Evolutionary conservation across 2,888 invertebrate species (phyloP), one percentile per base, ranked within the genome.

Genomic region (Diadegma fenestrale): DNA sequence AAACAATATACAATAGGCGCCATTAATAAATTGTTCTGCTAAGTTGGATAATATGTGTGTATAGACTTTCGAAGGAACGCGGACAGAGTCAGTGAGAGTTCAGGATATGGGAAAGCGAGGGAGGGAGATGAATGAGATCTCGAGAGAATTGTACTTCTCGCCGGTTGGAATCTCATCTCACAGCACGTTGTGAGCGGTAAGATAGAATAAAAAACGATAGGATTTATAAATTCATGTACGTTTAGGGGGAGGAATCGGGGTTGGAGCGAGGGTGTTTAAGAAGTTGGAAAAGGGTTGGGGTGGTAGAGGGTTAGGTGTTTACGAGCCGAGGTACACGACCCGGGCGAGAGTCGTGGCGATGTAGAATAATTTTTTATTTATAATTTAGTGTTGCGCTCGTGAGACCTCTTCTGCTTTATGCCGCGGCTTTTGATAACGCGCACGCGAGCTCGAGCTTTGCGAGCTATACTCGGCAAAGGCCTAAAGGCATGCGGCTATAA

Each of bases 281-380:
- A 51, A 51, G 54, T 12, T n/a, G n/a, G 26, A 43, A 76, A 69
- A 75, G 75, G 73, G 66, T 73, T 58, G 43, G 54, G 37, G 22
- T 17, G n/a, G 14, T 17, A 19, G 48, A 30, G 37, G 26, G 41
- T 54, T 76, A 78, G 72, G 87, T 87, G 86, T 87, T 87, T 87
- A 87, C 86, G 86, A 83, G 80, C 76, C 61, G 73, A 48, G 68
- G 76, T 86, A 81, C 82, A 86, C 80, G 85, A 83, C 76, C 68
- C 58, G 37, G 68, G 30, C 72, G 51, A 54, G 84, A 85, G 71
- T 86, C 86, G 81, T 82, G 79, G 78, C 87, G 79, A 80, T 88
- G 89, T 85, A 88, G 87, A 88, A 87, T 77, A 89, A 88, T 90
- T 90, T 90, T 89, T 89, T 90, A 88, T 90, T 88, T 90, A 89